Evolutionary conservation across 2,888 invertebrate genomes (phyloP).

Genomic region (Rapana venosa): DNA sequence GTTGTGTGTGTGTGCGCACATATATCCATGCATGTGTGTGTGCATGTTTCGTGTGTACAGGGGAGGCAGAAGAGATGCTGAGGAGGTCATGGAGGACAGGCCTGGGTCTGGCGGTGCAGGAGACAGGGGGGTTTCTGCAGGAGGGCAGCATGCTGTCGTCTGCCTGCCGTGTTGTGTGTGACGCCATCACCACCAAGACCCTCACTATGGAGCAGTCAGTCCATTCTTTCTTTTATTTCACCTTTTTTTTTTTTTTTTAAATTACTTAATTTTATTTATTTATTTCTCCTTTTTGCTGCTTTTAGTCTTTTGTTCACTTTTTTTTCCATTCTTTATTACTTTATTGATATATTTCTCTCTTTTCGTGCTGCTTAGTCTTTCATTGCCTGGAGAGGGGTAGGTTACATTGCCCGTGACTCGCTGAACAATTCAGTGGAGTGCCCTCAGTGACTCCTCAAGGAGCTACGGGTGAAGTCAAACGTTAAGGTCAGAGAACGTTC

Average conservation of each 20-base stretch:
- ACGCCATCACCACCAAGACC: slow-evolving; percentile 20
- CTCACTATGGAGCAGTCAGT: slow-evolving; percentile 26
- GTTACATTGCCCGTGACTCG: too few relatives aligned
- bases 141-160: slow-evolving; percentile 59
- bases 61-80: background rate
- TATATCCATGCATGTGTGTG: too few relatives aligned
- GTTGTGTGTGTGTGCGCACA: too few relatives aligned
- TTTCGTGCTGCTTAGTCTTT: too few relatives aligned
- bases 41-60: background rate
- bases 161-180: slow-evolving; percentile 49
- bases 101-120: slow-evolving; percentile 53
- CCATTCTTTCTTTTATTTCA: background rate
- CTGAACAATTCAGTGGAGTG: too few relatives aligned
- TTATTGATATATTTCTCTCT: too few relatives aligned
- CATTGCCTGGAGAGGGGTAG: too few relatives aligned
- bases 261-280: background rate
- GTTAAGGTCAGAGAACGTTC: too few relatives aligned
- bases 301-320: too few relatives aligned
- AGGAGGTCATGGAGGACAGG: slow-evolving; percentile 63
- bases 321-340: background rate
- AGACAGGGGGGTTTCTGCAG: slow-evolving; percentile 60
- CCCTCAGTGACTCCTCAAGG: too few relatives aligned
- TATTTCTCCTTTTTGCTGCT: background rate
- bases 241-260: background rate
- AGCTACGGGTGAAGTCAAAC: too few relatives aligned